Evolutionary conservation across 2,797 vertebrate genomes (phyloP), one percentile per base, ranked within the genome.

Genomic region (Gymnothorax javanicus): DNA sequence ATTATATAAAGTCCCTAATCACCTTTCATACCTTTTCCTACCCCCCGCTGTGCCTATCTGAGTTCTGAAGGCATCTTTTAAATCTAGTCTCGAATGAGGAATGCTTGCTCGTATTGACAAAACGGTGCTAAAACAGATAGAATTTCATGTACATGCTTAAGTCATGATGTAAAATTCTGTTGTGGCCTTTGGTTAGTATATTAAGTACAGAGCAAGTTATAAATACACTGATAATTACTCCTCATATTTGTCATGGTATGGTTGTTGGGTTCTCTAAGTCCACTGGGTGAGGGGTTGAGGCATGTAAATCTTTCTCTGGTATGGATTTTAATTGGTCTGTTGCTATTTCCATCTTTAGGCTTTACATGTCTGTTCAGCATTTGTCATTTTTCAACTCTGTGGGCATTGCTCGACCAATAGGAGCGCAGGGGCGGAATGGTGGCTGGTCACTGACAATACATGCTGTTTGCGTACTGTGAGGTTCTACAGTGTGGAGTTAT

Each of bases 261-360:
- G 43, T 79, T 79, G 75, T 7, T 27, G 50, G 75, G 50, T 52
- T 43, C 73, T 73, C 6, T 50, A 50, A 15, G 23, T 52, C 13
- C 20, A 17, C 15, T 56, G 23, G 50, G 77, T 73, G 73, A 43
- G 13, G 15, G 43, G 33, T 7, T 56, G 20, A 9, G 23, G 52
- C 20, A 81, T 81, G 77, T 7, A 15, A 54, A 79, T 20, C 77
- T 56, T 23, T 56, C 33, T 54, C 17, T 54, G 77, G 77, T 54
- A 81, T 81, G 50, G 50, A 56, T 81, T 81, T n/a, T 54, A 81
- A 56, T 81, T 81, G 52, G 77, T 15, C 77, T 81, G 77, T 81
- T 81, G 56, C 77, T 81, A 81, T 81, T 81, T 56, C 56, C 50
- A 81, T 23, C 77, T 20, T 33, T 52, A 23, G n/a, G 50, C 77